Evolutionary conservation across 2,888 invertebrate genomes (phyloP).

Genomic region (Digitonthophagus gazella): DNA sequence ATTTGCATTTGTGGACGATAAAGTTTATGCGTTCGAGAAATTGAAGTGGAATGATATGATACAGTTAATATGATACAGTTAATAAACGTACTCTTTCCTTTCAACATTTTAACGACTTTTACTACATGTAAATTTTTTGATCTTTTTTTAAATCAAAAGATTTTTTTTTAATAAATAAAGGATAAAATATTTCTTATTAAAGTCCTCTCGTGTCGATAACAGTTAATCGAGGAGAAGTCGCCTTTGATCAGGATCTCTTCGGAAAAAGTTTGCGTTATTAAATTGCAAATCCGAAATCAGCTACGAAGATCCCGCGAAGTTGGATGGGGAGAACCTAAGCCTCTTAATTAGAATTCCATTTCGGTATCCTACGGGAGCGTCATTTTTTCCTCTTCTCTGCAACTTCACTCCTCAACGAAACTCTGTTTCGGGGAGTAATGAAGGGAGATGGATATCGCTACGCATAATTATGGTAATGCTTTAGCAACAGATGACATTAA

Average conservation of each 20-base stretch:
- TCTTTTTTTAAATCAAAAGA: too few relatives aligned
- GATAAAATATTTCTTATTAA: background rate
- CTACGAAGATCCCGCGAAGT: slow-evolving; percentile 30
- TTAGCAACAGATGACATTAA: slow-evolving; percentile 43
- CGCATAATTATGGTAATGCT: slow-evolving; percentile 44
- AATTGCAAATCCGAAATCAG: slow-evolving; percentile 43
- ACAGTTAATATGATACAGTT: background rate
- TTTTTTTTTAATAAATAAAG: too few relatives aligned
- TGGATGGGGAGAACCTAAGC: slow-evolving; percentile 31
- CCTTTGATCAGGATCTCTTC: slow-evolving; percentile 31
- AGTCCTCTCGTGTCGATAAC: slow-evolving; percentile 24
- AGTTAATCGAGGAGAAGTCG: slow-evolving; percentile 17
- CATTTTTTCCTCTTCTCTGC: slow-evolving; percentile 39
- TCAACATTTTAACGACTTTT: background rate
- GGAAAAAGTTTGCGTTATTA: slow-evolving; percentile 42
- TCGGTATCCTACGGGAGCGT: slow-evolving; percentile 41
- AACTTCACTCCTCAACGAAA: slow-evolving; percentile 17
- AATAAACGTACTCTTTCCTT: too few relatives aligned
- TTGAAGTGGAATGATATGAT: background rate
- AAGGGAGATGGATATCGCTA: slow-evolving; percentile 40
- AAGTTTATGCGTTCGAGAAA: background rate
- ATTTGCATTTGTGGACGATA: background rate
- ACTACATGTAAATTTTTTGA: too few relatives aligned
- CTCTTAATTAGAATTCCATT: slow-evolving; percentile 45
- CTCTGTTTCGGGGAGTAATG: slow-evolving; percentile 7